Base-by-base conservation (phyloP, 2,113 vertebrate genomes). In the Microtus richardsoni region DNA sequence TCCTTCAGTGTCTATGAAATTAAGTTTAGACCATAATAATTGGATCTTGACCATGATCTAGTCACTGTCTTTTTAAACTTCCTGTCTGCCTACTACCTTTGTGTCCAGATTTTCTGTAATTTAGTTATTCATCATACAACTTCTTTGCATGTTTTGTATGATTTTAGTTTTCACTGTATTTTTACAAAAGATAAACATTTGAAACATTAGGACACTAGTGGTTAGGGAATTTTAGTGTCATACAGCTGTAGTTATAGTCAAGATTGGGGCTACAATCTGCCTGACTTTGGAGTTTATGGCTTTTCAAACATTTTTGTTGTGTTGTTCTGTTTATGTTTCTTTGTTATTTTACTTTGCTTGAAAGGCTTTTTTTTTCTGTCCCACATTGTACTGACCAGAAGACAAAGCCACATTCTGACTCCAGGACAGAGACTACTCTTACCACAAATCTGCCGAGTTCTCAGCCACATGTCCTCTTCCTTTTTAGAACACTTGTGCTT, bases 311-410 rank as follows among this genome's bases (percentile, higher is more conserved):
- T 7, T 89, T 89, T 30, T 16, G 5, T 0, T 71, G 7, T 87
- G 49, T 91, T 91, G 80, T 89, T 66, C 68, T 94, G 22, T 87
- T 33, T 70, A 19, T 90, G 9, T 75, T 49, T 66, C 24, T 74
- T 95, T 93, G 16, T 96, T 91, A 26, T 30, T 96, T 87, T 70
- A 93, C 58, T 70, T 24, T 95, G 24, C 64, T 58, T 19, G 5
- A 58, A 58, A 58, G 54, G 54, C 54, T 2, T 95, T 73, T 80
- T 47, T 49, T 58, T 54, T 86, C 47, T 88, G 30, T 68, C 47
- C 66, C 9, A 12, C 22, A 13, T 87, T 94, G 58, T 91, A 52
- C 71, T 58, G 94, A 33, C 33, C n/a, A 73, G 84, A 88, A 83
- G 13, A 75, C 60, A 97, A 52, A 93, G 79, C 33, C 33, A n/a